phyloP scores from a whole-genome alignment of 2,113 vertebrate species.

The Cheilinus undulatus region DNA sequence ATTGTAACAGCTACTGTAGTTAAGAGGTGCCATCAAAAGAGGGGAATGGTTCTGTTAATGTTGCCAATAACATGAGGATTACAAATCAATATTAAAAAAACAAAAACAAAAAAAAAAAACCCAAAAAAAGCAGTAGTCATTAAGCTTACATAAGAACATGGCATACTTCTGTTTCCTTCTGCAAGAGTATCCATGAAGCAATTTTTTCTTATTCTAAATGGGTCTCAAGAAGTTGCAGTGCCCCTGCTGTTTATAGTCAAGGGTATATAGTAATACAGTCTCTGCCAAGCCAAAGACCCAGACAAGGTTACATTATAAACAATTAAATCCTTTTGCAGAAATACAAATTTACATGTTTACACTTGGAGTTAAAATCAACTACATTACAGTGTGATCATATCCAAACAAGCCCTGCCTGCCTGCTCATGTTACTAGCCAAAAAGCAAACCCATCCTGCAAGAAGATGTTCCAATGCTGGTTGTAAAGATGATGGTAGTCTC shows the following conservation, averaged over 20 bases:
- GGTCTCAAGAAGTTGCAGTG: constrained; percentile 70
- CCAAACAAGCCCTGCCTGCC: constrained; percentile 61
- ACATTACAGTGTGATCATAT: constrained; percentile 81
- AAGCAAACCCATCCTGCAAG: constrained; percentile 46
- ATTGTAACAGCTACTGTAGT: constrained; percentile 35
- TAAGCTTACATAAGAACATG: constrained; percentile 78
- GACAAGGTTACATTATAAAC: constrained; percentile 80
- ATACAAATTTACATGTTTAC: constrained; percentile 85
- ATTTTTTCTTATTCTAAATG: constrained; percentile 70
- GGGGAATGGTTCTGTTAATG: constrained; percentile 66
- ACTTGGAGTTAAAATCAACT: constrained; percentile 80
- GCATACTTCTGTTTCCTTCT: constrained; percentile 71
- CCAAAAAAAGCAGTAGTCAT: constrained; percentile 78
- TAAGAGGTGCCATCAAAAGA: constrained; percentile 64
- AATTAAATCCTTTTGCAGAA: constrained; percentile 80
- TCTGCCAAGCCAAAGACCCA: constrained; percentile 73
- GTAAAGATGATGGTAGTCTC: constrained; percentile 29
- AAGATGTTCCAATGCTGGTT: constrained; percentile 54
- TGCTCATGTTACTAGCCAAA: constrained; percentile 37
- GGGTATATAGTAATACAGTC: constrained; percentile 70
- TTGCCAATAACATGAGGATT: constrained; percentile 67
- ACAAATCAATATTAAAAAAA: constrained; percentile 52
- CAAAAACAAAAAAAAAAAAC: constrained; percentile 18
- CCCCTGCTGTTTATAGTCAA: constrained; percentile 70
- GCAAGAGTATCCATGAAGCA: constrained; percentile 68